Conservation (phyloP, 2,888 invertebrate species). For the Acheta domesticus region DNA sequence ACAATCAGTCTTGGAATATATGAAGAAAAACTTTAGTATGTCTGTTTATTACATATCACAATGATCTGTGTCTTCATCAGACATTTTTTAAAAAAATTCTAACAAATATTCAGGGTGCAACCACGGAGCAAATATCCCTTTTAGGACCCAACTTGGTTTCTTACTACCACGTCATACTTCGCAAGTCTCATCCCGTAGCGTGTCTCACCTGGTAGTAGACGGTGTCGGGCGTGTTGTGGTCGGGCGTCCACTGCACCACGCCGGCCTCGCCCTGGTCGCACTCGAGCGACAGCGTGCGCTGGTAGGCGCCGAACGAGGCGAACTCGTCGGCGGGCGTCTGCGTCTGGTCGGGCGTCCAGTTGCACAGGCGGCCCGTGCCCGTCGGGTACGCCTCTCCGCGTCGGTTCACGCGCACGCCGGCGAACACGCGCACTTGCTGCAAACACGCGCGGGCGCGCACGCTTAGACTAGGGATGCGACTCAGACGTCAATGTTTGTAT, state of each 20-base stretch:
- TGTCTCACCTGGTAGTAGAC: slow-evolving; percentile 83
- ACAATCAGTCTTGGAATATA: no score
- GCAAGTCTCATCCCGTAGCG: not conserved
- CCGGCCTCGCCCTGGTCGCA: slow-evolving; percentile 84
- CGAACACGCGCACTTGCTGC: slow-evolving; percentile 75
- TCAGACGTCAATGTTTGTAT: no score
- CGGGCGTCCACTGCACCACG: slow-evolving; percentile 82
- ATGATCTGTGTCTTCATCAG: no score
- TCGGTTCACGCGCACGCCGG: slow-evolving; percentile 70
- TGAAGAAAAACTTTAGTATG: no score
- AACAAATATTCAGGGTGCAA: not conserved
- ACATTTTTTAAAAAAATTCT: slow-evolving; percentile 12
- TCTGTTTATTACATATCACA: no score
- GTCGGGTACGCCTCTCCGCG: slow-evolving; percentile 68
- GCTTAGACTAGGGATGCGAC: no score
- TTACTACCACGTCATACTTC: no score
- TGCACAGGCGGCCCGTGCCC: slow-evolving; percentile 80
- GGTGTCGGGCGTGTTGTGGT: slow-evolving; percentile 79
- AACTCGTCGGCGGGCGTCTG: slow-evolving; percentile 75
- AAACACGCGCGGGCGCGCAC: slow-evolving; percentile 25
- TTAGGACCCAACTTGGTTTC: no score
- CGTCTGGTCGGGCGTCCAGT: slow-evolving; percentile 76
- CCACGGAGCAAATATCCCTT: not conserved
- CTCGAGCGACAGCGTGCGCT: slow-evolving; percentile 74
- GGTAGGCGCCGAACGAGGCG: slow-evolving; percentile 85